A percentile compares a stretch with the other conserved stretches of the same genome.
These are phyloP conservation scores for Amia ocellicauda DNA, from an alignment of 2,113 vertebrate species.

Conservation along the genomic window DNA sequence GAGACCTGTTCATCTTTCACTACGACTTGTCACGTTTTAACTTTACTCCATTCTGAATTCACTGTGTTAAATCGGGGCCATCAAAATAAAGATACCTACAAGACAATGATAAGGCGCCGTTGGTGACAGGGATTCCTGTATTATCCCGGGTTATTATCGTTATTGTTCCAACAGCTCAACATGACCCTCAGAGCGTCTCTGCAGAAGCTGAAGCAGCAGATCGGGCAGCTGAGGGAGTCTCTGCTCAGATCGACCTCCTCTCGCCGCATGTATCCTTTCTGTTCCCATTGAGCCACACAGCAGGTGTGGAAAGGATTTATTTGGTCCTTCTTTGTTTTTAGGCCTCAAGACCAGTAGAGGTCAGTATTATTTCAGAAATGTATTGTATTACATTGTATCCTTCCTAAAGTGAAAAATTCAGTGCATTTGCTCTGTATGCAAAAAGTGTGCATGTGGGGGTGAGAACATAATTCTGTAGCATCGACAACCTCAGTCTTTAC, in stretches of 20 bases:
- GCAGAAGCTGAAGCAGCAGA: slow-evolving; percentile 86
- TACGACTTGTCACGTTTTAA: rapidly evolving
- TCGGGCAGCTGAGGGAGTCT: slow-evolving; percentile 77
- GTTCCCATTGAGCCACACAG: slow-evolving; percentile 1
- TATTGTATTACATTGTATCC: not conserved
- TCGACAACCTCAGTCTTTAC: too few species aligned
- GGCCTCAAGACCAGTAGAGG: slow-evolving; percentile 40
- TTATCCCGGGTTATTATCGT: not conserved
- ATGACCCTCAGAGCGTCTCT: slow-evolving; percentile 78
- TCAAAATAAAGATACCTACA: too few species aligned
- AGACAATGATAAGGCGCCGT: not conserved
- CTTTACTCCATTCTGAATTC: not conserved
- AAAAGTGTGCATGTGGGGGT: too few species aligned
- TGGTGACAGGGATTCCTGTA: not conserved
- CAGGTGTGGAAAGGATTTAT: slow-evolving; percentile 25
- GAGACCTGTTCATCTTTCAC: not conserved
- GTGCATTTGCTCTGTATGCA: not conserved
- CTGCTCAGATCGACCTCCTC: slow-evolving; percentile 77
- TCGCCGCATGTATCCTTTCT: slow-evolving; percentile 80
- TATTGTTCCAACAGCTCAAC: slow-evolving; percentile 71
- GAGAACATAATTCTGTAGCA: too few species aligned
- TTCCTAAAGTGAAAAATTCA: not conserved
- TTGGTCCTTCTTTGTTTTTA: not conserved
- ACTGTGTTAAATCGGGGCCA: too few species aligned
- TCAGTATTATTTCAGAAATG: slow-evolving; percentile 42